Evolutionary conservation across 1,140 invertebrate genomes (phyloP).

Genomic region (Drosophila bocqueti): DNA sequence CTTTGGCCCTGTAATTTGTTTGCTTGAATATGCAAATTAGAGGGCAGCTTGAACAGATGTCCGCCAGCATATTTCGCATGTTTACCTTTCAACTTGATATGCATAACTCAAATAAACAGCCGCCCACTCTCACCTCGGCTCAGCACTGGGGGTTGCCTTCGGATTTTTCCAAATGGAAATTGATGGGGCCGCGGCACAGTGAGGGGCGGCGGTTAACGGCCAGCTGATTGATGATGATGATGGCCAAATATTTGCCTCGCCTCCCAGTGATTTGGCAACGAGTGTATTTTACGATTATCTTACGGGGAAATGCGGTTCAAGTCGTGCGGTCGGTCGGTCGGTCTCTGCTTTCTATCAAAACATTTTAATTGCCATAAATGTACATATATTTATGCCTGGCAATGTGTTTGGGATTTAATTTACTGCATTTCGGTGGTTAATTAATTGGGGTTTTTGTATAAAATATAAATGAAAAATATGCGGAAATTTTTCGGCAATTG

Average conservation of each 20-base stretch:
- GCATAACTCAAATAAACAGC: constrained; percentile 74
- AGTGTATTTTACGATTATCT: constrained; percentile 10
- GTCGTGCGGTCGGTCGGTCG: not conserved
- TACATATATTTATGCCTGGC: not conserved
- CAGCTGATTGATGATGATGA: constrained; percentile 45
- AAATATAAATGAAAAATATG: not conserved
- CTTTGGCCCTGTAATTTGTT: constrained; percentile 40
- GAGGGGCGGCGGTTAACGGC: constrained; percentile 18
- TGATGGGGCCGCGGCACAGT: constrained; percentile 16
- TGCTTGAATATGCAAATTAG: constrained; percentile 46
- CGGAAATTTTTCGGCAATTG: not conserved
- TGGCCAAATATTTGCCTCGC: constrained; percentile 41
- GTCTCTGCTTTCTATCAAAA: constrained; percentile 1
- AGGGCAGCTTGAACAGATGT: constrained; percentile 29
- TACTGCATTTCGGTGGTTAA: not conserved
- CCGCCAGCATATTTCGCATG: constrained; percentile 58
- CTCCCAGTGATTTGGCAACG: not conserved
- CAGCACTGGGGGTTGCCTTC: constrained; percentile 13
- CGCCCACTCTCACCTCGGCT: constrained; percentile 7
- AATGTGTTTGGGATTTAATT: constrained; percentile 9
- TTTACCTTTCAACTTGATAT: constrained; percentile 74
- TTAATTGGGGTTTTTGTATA: not conserved
- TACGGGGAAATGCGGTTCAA: not conserved
- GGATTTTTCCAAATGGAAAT: constrained; percentile 46
- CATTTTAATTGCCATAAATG: constrained; percentile 7